Evolutionary conservation across 2,888 invertebrate genomes (phyloP).

Genomic region (Drosophila leonis): DNA sequence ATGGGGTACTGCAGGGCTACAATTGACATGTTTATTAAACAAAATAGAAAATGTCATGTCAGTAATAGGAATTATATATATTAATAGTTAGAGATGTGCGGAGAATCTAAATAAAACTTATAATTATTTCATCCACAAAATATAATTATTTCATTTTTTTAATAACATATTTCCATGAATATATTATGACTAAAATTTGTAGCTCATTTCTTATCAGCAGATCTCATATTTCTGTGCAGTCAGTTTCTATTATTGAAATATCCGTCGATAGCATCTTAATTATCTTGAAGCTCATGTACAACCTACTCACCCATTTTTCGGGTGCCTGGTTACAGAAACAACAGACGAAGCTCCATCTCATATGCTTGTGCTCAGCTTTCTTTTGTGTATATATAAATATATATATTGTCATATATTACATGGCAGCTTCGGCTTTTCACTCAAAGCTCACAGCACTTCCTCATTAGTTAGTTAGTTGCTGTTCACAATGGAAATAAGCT

Average conservation of each 20-base stretch:
- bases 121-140: background rate
- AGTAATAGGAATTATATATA: background rate
- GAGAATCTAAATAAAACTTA: background rate
- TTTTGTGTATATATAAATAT: conserved; percentile 23
- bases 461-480: conserved; percentile 64
- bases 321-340: conserved; percentile 15
- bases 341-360: background rate
- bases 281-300: conserved; percentile 15
- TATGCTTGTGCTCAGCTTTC: conserved; percentile 51
- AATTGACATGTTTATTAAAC: conserved; percentile 32
- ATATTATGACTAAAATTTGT: background rate
- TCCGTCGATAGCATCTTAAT: conserved; percentile 39
- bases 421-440: conserved; percentile 54
- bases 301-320: conserved; percentile 42
- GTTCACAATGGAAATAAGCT: conserved; percentile 62
- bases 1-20: conserved; percentile 40
- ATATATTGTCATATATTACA: conserved; percentile 48
- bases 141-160: background rate
- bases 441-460: conserved; percentile 59
- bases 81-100: too few species aligned
- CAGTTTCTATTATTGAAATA: background rate
- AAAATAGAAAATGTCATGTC: background rate
- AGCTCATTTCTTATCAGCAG: background rate
- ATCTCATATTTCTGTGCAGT: conserved; percentile 2
- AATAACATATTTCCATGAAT: background rate